Conservation (phyloP, 2,888 invertebrate genomes). For the Notodonta ziczac region DNA sequence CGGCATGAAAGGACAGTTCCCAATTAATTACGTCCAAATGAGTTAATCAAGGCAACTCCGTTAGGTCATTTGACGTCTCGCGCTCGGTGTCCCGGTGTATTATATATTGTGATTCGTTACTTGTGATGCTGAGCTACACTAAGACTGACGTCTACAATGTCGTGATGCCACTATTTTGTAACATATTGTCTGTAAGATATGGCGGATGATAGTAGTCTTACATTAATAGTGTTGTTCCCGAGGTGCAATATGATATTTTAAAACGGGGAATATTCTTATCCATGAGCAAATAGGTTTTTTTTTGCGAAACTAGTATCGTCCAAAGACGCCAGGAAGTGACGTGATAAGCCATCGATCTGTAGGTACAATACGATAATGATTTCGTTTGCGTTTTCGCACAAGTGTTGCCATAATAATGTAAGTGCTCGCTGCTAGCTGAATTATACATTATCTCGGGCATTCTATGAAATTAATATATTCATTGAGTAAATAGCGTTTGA, state of each 20-base stretch:
- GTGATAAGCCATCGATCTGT: conserved; percentile 58
- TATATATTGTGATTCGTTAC: conserved; percentile 28
- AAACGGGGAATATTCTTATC: conserved; percentile 24
- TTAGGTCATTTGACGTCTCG: conserved; percentile 15
- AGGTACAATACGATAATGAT: conserved; percentile 56
- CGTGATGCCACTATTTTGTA: conserved; percentile 33
- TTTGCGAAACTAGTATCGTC: conserved; percentile 23
- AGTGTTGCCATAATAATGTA: conserved; percentile 72
- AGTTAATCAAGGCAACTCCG: conserved; percentile 47
- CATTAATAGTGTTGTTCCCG: conserved; percentile 21
- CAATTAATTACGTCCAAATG: conserved; percentile 89
- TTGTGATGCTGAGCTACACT: conserved; percentile 36
- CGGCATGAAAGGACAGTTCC: conserved; percentile 90
- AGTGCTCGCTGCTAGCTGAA: conserved; percentile 43
- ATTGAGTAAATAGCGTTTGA: conserved; percentile 44
- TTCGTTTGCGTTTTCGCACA: conserved; percentile 58
- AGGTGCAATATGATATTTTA: conserved; percentile 34
- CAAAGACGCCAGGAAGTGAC: conserved; percentile 24
- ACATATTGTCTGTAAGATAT: conserved; percentile 25
- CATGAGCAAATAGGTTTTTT: conserved; percentile 17
- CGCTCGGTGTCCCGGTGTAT: conserved; percentile 14
- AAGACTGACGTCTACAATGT: conserved; percentile 54
- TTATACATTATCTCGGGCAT: conserved; percentile 34
- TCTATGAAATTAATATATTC: conserved; percentile 24
- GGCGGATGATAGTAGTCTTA: conserved; percentile 24